A percentile compares a stretch with the other conserved stretches of the same genome.
Evolutionary conservation across 2,888 invertebrate species (phyloP).

Genomic region (Sinopyrophorus schimmeli): DNA sequence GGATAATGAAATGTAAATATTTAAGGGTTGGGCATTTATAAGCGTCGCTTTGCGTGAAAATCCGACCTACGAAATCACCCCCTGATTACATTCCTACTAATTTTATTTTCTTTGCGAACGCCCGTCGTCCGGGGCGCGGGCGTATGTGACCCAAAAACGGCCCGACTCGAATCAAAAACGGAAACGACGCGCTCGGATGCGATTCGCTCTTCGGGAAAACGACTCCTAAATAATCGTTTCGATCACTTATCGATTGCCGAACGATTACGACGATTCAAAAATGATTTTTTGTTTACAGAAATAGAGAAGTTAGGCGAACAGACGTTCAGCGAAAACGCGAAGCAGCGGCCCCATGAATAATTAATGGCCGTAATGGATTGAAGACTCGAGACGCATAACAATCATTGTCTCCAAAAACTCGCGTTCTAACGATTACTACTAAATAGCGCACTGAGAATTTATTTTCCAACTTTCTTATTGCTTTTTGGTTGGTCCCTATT

Average conservation of each 20-base stretch:
- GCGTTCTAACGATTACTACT: slow-evolving; percentile 32
- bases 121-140: not conserved
- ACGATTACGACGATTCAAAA: slow-evolving; percentile 5
- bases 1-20: slow-evolving; percentile 23
- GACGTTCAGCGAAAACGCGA: slow-evolving; percentile 18
- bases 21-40: slow-evolving; percentile 11
- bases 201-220: too few species aligned
- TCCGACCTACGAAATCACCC: slow-evolving; percentile 12
- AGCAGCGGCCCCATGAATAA: slow-evolving; percentile 45
- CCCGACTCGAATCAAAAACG: too few species aligned
- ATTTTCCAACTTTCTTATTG: slow-evolving; percentile 28
- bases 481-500: slow-evolving; percentile 22
- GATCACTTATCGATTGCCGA: not conserved
- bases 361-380: slow-evolving; percentile 51
- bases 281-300: slow-evolving; percentile 20
- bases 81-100: slow-evolving; percentile 19
- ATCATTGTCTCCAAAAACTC: slow-evolving; percentile 36
- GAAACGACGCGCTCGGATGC: too few species aligned
- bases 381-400: slow-evolving; percentile 46
- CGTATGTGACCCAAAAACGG: not conserved
- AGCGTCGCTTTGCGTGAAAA: slow-evolving; percentile 16
- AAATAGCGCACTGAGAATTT: slow-evolving; percentile 33
- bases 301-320: slow-evolving; percentile 19
- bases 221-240: not conserved
- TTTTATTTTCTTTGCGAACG: slow-evolving; percentile 9